These are phyloP conservation scores for Selenia dentaria DNA, from an alignment of 2,888 invertebrate species.

Conservation along the genomic window DNA sequence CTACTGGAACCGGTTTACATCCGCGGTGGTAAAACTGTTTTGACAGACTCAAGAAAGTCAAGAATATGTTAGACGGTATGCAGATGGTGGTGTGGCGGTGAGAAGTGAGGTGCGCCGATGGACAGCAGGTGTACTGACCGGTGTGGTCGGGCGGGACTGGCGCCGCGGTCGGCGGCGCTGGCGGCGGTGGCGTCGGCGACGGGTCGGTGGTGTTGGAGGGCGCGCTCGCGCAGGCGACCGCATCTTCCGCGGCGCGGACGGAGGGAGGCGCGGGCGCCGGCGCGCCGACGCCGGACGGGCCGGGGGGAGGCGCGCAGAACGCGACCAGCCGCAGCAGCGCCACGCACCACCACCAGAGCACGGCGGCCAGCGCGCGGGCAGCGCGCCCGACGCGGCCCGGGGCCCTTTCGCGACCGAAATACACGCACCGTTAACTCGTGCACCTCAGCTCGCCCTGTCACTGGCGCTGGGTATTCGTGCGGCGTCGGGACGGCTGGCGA, in stretches of 20 bases:
- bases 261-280: conserved; percentile 61
- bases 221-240: conserved; percentile 75
- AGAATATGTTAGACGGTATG: too few species aligned
- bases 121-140: conserved; percentile 63
- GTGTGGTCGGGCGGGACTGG: conserved; percentile 60
- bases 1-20: conserved; percentile 1
- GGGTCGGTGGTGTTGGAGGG: conserved; percentile 68
- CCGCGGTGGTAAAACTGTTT: background rate
- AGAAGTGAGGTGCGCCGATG: conserved; percentile 1
- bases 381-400: conserved; percentile 78
- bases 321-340: conserved; percentile 83
- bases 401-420: conserved; percentile 79
- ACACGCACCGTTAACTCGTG: conserved; percentile 74
- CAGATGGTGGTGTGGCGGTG: background rate
- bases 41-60: too few species aligned
- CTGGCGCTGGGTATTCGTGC: conserved; percentile 65
- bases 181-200: conserved; percentile 46
- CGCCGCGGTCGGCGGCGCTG: conserved; percentile 46
- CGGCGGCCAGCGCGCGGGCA: conserved; percentile 83
- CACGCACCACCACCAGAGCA: conserved; percentile 83
- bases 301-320: conserved; percentile 79
- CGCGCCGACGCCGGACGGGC: conserved; percentile 66
- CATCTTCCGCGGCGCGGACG: conserved; percentile 76
- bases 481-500: conserved; percentile 67
- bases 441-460: conserved; percentile 63